Evolutionary conservation across 2,797 vertebrate genomes (phyloP).

Genomic region (Gadopsis bispinosus): DNA sequence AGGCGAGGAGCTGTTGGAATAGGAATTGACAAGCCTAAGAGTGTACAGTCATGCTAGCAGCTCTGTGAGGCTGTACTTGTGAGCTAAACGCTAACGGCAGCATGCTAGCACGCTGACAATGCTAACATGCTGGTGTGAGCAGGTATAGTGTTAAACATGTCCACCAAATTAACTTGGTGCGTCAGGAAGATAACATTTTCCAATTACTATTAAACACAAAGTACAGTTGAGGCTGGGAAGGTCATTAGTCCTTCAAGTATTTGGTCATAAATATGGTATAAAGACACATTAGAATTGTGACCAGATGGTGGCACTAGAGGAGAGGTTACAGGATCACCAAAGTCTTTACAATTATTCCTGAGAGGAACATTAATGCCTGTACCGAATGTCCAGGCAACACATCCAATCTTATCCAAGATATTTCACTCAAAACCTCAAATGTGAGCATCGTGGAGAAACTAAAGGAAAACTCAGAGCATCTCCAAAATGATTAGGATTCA

Average conservation of each 20-base stretch:
- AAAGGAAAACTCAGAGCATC: background rate
- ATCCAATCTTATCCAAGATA: background rate
- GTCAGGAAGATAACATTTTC: background rate
- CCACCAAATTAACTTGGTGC: background rate
- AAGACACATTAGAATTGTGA: background rate
- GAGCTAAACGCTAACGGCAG: constrained; percentile 6
- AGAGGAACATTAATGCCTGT: background rate
- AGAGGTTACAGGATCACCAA: background rate
- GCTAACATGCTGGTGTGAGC: background rate
- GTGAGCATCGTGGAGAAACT: background rate
- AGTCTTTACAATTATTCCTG: background rate
- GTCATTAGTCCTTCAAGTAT: background rate
- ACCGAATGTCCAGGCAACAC: background rate
- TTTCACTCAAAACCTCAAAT: background rate
- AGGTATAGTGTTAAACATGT: background rate
- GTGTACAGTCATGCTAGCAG: background rate
- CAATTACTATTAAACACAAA: background rate
- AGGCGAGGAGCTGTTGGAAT: constrained; percentile 39
- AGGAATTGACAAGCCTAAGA: constrained; percentile 39
- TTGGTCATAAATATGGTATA: background rate
- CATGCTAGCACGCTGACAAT: background rate
- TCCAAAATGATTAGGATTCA: background rate
- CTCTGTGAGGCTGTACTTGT: constrained; percentile 14
- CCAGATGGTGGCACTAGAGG: background rate
- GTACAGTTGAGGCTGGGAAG: background rate